Percentiles rank a stretch among this genome's conserved stretches.
Evolutionary conservation across 2,113 vertebrate species (phyloP).

Genomic region (Eubucco bourcierii): DNA sequence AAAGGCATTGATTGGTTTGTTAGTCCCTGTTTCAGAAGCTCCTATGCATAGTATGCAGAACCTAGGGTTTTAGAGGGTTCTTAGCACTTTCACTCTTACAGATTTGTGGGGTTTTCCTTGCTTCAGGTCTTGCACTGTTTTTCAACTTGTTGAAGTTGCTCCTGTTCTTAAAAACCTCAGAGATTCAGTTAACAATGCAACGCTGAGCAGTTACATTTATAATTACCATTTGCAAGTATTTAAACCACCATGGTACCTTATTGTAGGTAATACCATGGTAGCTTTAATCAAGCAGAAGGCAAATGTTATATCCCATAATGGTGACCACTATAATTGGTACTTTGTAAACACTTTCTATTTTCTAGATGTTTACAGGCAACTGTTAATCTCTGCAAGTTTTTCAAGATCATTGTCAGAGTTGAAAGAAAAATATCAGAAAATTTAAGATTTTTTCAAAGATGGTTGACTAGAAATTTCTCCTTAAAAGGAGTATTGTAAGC

Average conservation of each 20-base stretch:
- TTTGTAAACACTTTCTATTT: background rate
- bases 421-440: background rate
- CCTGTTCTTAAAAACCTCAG: background rate
- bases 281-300: background rate
- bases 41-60: background rate
- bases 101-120: background rate
- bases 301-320: background rate
- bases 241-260: background rate
- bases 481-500: background rate
- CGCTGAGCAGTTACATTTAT: background rate
- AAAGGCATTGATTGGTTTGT: background rate
- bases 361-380: background rate
- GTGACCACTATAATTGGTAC: background rate
- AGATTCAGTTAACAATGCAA: background rate
- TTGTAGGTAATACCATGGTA: background rate
- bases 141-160: background rate
- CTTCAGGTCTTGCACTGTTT: background rate
- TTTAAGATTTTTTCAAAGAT: background rate
- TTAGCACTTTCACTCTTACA: background rate
- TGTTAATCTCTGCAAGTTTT: background rate
- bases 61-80: background rate
- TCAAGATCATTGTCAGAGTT: background rate
- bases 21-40: slow-evolving; percentile 9
- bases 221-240: background rate
- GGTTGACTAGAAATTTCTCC: background rate